Percentiles rank a stretch among this genome's conserved stretches.
These are phyloP conservation scores for Magallana angulata DNA, from an alignment of 1,140 invertebrate species.

Conservation along the genomic window DNA sequence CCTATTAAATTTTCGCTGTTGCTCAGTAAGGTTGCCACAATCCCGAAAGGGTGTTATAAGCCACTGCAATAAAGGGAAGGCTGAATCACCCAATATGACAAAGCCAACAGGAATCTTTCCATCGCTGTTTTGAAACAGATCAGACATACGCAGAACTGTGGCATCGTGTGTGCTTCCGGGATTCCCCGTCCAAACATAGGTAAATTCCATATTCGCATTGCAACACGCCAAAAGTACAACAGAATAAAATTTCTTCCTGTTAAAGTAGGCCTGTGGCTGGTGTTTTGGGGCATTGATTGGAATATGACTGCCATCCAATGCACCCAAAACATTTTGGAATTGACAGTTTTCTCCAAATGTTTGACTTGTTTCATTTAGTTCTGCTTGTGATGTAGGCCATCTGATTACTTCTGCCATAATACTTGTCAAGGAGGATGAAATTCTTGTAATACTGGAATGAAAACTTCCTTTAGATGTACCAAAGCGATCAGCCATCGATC, in stretches of 20 bases:
- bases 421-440: constrained; percentile 30
- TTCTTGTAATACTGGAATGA: constrained; percentile 13
- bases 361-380: constrained; percentile 30
- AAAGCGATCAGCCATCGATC: constrained; percentile 46
- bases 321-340: constrained; percentile 54
- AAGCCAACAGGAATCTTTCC: not conserved
- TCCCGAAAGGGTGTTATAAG: constrained; percentile 45
- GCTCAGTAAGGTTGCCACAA: constrained; percentile 21
- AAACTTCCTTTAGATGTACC: constrained; percentile 39
- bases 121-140: constrained; percentile 36
- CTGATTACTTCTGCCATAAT: constrained; percentile 26
- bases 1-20: constrained; percentile 29
- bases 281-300: constrained; percentile 49
- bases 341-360: constrained; percentile 42
- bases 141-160: constrained; percentile 29
- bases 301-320: constrained; percentile 53
- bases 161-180: constrained; percentile 47
- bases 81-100: constrained; percentile 42
- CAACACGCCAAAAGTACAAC: constrained; percentile 35
- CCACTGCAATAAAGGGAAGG: constrained; percentile 43
- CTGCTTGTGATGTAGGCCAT: constrained; percentile 23
- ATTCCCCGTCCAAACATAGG: constrained; percentile 46
- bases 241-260: constrained; percentile 43
- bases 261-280: constrained; percentile 49
- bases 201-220: constrained; percentile 42